Percentiles rank a stretch among this genome's conserved stretches.
Evolutionary conservation across 2,113 vertebrate genomes (phyloP).

Genomic region (Phoxinus phoxinus): DNA sequence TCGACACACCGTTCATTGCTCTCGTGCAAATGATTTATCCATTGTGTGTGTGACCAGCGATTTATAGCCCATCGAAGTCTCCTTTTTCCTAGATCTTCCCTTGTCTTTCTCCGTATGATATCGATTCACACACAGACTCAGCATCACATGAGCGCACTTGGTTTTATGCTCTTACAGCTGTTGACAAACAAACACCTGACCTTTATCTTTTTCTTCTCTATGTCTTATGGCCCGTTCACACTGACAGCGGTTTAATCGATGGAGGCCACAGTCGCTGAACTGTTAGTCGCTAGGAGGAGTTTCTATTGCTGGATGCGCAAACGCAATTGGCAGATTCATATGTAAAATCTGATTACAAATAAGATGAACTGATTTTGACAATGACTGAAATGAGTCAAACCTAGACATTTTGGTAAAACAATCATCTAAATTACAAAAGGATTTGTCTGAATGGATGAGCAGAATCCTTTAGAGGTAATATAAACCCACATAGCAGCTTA

Average conservation of each 20-base stretch:
- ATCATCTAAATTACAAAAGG: neutral
- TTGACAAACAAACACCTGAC: slow-evolving; percentile 70
- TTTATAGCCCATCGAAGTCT: slow-evolving; percentile 52
- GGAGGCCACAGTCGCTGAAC: neutral
- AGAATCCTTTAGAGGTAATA: neutral
- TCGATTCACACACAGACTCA: slow-evolving; percentile 70
- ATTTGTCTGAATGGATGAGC: neutral
- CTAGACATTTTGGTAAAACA: neutral
- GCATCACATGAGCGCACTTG: slow-evolving; percentile 60
- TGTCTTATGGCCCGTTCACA: neutral
- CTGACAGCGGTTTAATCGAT: neutral
- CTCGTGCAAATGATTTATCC: slow-evolving; percentile 62
- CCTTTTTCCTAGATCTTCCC: slow-evolving; percentile 49
- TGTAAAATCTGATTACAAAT: neutral
- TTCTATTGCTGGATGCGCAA: neutral
- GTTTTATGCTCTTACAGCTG: slow-evolving; percentile 68
- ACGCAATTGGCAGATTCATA: neutral
- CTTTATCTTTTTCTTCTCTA: slow-evolving; percentile 19
- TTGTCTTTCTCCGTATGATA: slow-evolving; percentile 49
- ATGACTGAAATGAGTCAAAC: neutral
- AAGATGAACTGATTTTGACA: neutral
- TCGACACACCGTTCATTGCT: slow-evolving; percentile 56
- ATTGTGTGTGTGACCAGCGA: slow-evolving; percentile 62
- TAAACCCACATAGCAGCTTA: neutral
- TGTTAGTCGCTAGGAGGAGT: neutral